Conservation (phyloP, 2,797 vertebrate species). For the Onychomys leucogaster region DNA sequence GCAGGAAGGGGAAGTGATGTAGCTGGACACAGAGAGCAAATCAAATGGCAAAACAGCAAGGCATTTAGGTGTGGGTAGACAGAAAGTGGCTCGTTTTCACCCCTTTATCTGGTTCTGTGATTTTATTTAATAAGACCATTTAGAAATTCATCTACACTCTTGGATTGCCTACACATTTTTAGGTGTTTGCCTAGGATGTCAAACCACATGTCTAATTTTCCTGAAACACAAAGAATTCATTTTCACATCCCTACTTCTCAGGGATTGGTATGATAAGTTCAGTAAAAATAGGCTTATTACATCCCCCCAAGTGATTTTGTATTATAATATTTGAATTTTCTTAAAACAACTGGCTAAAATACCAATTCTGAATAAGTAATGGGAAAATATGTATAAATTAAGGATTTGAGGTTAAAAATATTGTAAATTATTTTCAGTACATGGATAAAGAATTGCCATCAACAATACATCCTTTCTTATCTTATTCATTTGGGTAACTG, state of each 20-base stretch:
- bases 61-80: no score
- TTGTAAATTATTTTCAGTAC: not conserved
- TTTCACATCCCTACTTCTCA: not conserved
- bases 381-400: constrained; percentile 21
- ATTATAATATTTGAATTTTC: not conserved
- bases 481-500: not conserved
- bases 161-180: constrained; percentile 32
- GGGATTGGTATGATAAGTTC: constrained; percentile 19
- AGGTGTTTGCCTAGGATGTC: constrained; percentile 11
- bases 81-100: no score
- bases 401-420: not conserved
- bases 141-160: not conserved
- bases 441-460: not conserved
- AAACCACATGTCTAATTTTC: constrained; percentile 35
- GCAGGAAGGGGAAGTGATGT: no score
- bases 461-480: constrained; percentile 5
- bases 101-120: no score
- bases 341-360: constrained; percentile 30
- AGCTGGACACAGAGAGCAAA: no score
- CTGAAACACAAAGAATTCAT: constrained; percentile 33
- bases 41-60: no score
- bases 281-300: not conserved
- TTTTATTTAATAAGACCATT: no score
- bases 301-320: not conserved
- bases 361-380: not conserved